Percentiles rank a stretch among this genome's conserved stretches.
phyloP scores from a whole-genome alignment of 2,888 invertebrate genomes.

The Lysandra bellargus region DNA sequence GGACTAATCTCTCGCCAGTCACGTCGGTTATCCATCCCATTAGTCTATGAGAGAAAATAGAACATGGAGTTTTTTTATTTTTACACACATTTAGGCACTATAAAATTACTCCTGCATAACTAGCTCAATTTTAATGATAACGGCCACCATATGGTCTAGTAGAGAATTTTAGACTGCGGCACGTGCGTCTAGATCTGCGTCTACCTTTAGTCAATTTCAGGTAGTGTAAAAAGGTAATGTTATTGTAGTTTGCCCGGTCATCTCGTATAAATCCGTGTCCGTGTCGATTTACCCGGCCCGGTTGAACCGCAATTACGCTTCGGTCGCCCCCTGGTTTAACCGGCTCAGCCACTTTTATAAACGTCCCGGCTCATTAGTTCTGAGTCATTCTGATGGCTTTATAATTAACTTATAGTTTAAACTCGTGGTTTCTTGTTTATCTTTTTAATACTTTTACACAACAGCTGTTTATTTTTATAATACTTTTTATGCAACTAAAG shows the following conservation, averaged over 20 bases:
- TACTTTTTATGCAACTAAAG: too few species aligned
- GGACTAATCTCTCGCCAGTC: too few species aligned
- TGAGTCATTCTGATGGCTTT: not conserved
- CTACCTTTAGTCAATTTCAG: not conserved
- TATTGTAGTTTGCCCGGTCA: not conserved
- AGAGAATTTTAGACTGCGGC: too few species aligned
- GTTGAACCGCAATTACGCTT: slow-evolving; percentile 11
- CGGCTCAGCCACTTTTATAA: slow-evolving; percentile 13
- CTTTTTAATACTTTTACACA: not conserved
- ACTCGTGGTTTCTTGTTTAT: not conserved
- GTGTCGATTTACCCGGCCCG: slow-evolving; percentile 1
- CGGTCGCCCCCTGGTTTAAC: not conserved
- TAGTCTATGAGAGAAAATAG: too few species aligned
- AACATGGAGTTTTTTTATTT: too few species aligned
- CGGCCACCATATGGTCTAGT: too few species aligned
- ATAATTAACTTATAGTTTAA: slow-evolving; percentile 13
- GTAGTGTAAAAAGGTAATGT: not conserved
- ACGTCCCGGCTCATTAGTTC: slow-evolving; percentile 2
- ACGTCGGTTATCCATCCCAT: too few species aligned
- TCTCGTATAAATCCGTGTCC: slow-evolving; percentile 12
- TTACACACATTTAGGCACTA: too few species aligned
- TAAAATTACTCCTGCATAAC: too few species aligned
- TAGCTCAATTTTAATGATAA: too few species aligned
- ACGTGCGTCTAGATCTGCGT: too few species aligned
- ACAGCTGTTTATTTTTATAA: not conserved